phyloP scores from a whole-genome alignment of 2,797 vertebrate genomes.

The Erethizon dorsatum region DNA sequence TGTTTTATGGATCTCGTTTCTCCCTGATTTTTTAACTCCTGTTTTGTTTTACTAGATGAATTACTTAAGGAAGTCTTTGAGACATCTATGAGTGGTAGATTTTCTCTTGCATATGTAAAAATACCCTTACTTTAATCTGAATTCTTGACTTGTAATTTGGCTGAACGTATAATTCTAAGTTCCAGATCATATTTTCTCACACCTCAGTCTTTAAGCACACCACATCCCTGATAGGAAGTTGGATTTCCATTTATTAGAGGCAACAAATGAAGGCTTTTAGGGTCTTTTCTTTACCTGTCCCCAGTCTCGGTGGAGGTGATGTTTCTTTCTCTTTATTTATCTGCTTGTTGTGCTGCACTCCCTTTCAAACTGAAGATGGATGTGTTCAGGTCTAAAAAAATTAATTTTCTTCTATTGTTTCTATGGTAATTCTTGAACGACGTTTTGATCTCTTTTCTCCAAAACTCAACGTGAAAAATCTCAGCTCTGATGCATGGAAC shows the following conservation, averaged over 20 bases:
- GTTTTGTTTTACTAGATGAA: neutral
- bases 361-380: neutral
- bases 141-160: neutral
- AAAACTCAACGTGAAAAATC: conserved; percentile 19
- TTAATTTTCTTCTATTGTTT: conserved; percentile 19
- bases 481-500: neutral
- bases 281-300: neutral
- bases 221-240: neutral
- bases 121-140: neutral
- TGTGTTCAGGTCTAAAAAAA: neutral
- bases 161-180: neutral
- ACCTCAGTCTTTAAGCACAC: neutral
- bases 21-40: neutral
- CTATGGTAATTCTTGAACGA: neutral
- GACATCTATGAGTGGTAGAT: neutral
- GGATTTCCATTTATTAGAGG: neutral
- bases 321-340: neutral
- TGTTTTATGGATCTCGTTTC: neutral
- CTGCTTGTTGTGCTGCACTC: neutral
- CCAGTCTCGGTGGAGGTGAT: neutral
- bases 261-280: neutral
- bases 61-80: neutral
- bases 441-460: neutral
- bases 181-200: neutral
- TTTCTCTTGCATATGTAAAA: neutral